Conservation (phyloP, 2,797 vertebrate genomes). For the Sternotherus odoratus region DNA sequence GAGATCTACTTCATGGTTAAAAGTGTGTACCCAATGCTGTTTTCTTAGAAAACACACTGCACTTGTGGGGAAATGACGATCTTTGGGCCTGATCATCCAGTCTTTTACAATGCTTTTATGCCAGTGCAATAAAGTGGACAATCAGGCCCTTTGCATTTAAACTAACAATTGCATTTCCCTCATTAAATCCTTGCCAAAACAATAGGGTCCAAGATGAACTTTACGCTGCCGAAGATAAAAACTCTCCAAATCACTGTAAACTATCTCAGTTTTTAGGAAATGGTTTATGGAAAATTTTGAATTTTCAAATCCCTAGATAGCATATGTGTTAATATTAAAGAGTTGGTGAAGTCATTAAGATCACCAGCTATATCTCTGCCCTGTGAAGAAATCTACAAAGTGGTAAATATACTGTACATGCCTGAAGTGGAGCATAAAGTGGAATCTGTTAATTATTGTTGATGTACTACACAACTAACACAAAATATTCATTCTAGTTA, state of each 20-base stretch:
- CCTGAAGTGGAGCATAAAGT: fast-evolving
- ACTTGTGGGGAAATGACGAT: neutral
- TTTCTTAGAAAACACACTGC: neutral
- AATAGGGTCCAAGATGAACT: neutral
- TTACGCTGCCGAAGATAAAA: neutral
- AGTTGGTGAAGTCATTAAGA: neutral
- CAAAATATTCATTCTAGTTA: neutral
- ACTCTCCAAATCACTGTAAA: neutral
- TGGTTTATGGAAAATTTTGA: neutral
- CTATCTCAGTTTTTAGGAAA: neutral
- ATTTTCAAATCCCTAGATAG: neutral
- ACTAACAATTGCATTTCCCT: neutral
- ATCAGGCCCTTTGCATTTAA: neutral
- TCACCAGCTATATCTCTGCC: neutral
- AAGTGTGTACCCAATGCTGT: neutral
- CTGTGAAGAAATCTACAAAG: neutral
- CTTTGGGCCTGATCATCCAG: neutral
- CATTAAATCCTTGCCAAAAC: neutral
- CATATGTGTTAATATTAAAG: neutral
- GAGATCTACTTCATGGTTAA: fast-evolving
- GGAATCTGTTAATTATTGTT: fast-evolving
- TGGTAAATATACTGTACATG: too few species aligned
- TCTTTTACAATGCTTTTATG: neutral
- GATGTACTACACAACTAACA: neutral
- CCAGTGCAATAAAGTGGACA: neutral